These are phyloP conservation scores for Tenualosa thibaudeaui DNA, from an alignment of 2,797 vertebrate genomes.

Conservation along the genomic window DNA sequence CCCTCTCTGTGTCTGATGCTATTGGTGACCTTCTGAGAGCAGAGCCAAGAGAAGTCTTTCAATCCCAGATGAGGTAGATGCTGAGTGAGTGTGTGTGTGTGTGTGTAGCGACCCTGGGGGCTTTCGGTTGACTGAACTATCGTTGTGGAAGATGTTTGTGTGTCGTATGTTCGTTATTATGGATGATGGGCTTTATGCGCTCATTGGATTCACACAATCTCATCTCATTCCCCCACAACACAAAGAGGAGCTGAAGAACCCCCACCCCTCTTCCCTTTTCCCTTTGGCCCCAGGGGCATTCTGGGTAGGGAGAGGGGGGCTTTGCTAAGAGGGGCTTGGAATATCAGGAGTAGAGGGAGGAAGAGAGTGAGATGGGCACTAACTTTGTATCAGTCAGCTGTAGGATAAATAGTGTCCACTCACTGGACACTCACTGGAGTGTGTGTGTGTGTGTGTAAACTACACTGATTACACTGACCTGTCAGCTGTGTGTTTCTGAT, in stretches of 20 bases:
- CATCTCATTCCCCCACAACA: neutral
- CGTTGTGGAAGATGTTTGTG: neutral
- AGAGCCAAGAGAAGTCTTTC: neutral
- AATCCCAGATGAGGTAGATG: neutral
- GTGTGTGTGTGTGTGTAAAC: neutral
- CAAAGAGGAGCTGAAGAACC: neutral
- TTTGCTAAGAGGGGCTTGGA: conserved; percentile 23
- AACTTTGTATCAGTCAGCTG: conserved; percentile 16
- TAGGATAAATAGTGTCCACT: neutral
- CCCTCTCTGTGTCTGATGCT: neutral
- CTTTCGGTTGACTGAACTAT: neutral
- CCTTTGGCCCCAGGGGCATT: neutral
- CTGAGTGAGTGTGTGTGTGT: conserved; percentile 7
- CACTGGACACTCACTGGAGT: no score
- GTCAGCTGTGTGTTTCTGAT: neutral
- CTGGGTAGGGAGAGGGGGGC: neutral
- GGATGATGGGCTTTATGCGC: neutral
- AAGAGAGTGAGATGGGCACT: conserved; percentile 27
- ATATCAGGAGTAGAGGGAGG: neutral
- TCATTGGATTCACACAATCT: neutral
- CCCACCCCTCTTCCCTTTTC: neutral
- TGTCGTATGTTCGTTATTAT: neutral
- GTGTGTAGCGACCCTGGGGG: neutral
- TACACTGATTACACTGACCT: neutral
- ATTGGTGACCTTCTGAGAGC: neutral